These are phyloP conservation scores for Pangasius krempfi DNA, from an alignment of 2,797 vertebrate genomes.

Conservation along the genomic window DNA sequence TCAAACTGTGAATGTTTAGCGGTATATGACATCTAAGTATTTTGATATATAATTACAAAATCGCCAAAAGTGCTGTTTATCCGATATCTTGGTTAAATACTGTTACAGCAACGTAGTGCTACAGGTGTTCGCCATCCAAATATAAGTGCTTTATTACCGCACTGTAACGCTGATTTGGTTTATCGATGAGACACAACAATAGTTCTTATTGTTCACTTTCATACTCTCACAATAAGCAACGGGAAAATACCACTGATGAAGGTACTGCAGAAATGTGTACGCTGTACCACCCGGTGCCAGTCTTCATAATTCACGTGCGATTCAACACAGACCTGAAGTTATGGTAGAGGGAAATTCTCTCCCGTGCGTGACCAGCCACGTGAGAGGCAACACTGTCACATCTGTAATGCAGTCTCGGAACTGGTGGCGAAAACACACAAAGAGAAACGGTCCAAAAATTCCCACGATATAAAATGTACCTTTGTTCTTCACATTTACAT, in stretches of 20 bases:
- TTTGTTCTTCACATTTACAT: neutral
- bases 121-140: neutral
- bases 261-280: neutral
- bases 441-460: neutral
- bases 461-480: neutral
- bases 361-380: neutral
- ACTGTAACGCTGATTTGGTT: neutral
- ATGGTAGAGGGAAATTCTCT: neutral
- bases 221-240: neutral
- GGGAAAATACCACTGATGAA: too few species aligned
- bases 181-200: neutral
- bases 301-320: too few species aligned
- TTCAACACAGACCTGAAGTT: neutral
- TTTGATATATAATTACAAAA: neutral
- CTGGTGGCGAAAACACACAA: neutral
- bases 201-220: neutral
- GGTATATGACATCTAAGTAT: neutral
- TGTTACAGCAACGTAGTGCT: neutral
- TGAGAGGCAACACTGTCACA: neutral
- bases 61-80: neutral
- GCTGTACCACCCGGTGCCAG: too few species aligned
- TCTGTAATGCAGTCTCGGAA: neutral
- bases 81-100: neutral
- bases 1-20: neutral
- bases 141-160: neutral